phyloP scores from a whole-genome alignment of 2,888 invertebrate genomes.

The Zhuqinia jingwanae region DNA sequence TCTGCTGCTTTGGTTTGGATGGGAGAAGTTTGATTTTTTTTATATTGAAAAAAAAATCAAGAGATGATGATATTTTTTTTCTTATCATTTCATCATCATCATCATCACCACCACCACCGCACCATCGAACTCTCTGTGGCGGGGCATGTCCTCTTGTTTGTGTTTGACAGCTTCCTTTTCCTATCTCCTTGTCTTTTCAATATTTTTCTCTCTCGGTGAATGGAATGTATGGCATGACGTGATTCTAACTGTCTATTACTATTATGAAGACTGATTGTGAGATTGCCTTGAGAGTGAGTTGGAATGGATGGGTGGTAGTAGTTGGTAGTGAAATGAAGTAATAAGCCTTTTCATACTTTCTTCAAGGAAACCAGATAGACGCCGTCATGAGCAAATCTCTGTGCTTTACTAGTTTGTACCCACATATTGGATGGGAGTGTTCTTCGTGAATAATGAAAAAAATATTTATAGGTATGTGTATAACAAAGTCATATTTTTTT shows the following conservation, averaged over 20 bases:
- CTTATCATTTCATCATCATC: conserved; percentile 35
- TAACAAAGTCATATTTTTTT: conserved; percentile 23
- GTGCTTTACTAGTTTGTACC: background rate
- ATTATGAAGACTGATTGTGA: conserved; percentile 20
- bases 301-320: background rate
- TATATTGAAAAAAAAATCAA: conserved; percentile 35
- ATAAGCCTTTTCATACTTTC: conserved; percentile 14
- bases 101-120: background rate
- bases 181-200: conserved; percentile 37
- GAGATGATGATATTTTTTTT: conserved; percentile 23
- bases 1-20: background rate
- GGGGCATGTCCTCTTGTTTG: conserved; percentile 40
- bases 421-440: too few relatives aligned
- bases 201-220: background rate
- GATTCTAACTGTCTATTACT: conserved; percentile 18
- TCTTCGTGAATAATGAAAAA: conserved; percentile 40
- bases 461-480: background rate
- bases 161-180: conserved; percentile 47
- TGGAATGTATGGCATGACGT: conserved; percentile 12
- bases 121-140: conserved; percentile 28
- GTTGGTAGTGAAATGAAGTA: conserved; percentile 25
- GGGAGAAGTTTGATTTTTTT: background rate
- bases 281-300: background rate
- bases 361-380: background rate
- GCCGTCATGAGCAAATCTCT: conserved; percentile 16